These are phyloP conservation scores for Gnathonemus longibarbis DNA, from an alignment of 2,113 vertebrate genomes.

Conservation along the genomic window DNA sequence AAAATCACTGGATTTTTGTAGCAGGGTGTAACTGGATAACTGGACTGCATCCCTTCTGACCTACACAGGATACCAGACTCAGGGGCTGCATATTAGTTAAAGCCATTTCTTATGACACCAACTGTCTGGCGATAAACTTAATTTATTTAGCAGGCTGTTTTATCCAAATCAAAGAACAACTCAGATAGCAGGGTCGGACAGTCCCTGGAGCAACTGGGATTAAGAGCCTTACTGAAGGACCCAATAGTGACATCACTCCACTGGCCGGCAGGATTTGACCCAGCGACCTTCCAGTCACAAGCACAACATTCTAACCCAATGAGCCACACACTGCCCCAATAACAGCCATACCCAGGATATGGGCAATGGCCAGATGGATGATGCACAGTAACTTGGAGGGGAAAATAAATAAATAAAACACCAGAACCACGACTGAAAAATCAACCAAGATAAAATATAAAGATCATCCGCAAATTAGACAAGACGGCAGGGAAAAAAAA, in stretches of 20 bases:
- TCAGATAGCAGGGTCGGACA: neutral
- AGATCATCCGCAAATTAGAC: conserved; percentile 14
- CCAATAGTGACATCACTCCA: neutral
- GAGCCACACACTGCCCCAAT: neutral
- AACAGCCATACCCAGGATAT: neutral
- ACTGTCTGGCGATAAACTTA: neutral
- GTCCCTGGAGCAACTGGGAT: neutral
- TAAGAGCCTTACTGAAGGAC: neutral
- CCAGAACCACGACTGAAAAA: neutral
- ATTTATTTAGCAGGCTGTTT: neutral
- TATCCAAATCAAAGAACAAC: neutral
- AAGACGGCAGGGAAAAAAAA: conserved; percentile 18
- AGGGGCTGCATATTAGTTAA: neutral
- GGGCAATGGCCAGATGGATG: neutral
- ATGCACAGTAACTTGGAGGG: neutral
- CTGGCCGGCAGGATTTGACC: neutral
- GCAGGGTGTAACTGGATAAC: neutral
- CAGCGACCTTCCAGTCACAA: neutral
- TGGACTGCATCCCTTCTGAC: neutral
- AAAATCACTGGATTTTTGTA: neutral
- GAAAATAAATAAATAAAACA: conserved; percentile 21
- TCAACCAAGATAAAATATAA: conserved; percentile 13
- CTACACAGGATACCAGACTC: neutral
- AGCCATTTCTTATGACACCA: neutral
- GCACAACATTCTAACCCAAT: neutral